Evolutionary conservation across 2,888 invertebrate species (phyloP), one percentile per base, ranked within the genome.

Genomic region (Cerastoderma edule): DNA sequence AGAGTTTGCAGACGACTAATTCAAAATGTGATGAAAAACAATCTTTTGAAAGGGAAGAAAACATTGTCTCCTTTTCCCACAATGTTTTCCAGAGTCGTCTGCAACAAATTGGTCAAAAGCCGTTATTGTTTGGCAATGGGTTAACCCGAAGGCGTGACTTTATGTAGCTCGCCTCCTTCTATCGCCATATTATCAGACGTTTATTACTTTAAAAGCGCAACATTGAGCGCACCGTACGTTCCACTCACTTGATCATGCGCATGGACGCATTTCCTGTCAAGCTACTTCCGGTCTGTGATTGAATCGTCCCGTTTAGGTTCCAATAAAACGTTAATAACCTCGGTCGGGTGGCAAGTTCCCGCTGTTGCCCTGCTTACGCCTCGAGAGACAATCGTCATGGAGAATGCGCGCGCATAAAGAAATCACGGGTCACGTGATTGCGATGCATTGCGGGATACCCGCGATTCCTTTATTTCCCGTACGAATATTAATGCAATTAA

Each of bases 181-280:
- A n/a, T n/a, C n/a, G n/a, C n/a, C n/a, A n/a, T n/a, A n/a, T n/a
- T 39, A 16, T 39, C 16, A 39, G 16, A 39, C 10, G 39, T 33
- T 57, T 57, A 57, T 57, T 30, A 32, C 57, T 32, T 57, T 57
- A 57, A 32, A 57, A 57, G 57, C 32, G 33, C 57, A 60, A 60
- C 24, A 60, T 60, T 60, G 60, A 39, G 39, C 35, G 27, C 39
- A 24, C 24, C 39, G 60, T 19, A 24, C 60, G 39, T 60, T 60
- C 53, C 30, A 57, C 32, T n/a, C 57, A 48, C n/a, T 39, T 50
- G 27, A 69, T 74, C 69, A 70, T 53, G 75, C 75, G 75, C 75
- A 66, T 75, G 69, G 44, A 48, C 56, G 57, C 56, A 70, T 60
- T 63, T 48, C 57, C 65, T 69, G 75, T 48, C 75, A 60, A 27